Conservation (phyloP, 2,113 vertebrate species). For the Delphinus delphis region DNA sequence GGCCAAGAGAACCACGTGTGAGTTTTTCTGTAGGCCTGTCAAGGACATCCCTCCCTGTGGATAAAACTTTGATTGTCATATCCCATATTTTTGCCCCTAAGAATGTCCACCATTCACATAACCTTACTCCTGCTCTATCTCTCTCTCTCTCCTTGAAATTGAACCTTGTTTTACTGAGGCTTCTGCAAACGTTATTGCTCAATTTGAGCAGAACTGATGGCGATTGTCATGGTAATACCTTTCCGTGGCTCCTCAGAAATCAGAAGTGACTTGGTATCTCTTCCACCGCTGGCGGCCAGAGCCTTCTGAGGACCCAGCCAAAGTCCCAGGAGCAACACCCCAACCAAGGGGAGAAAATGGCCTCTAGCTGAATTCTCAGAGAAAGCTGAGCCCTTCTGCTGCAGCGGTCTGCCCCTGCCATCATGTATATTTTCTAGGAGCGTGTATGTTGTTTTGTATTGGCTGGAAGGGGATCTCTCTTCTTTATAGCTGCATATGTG, state of each 20-base stretch:
- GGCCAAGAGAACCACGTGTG: neutral
- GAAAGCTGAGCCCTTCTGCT: neutral
- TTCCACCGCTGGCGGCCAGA: neutral
- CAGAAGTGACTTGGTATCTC: neutral
- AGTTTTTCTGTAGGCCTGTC: neutral
- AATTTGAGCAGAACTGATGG: neutral
- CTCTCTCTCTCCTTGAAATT: neutral
- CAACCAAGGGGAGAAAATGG: neutral
- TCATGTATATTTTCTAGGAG: neutral
- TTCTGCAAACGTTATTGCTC: neutral
- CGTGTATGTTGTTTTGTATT: neutral
- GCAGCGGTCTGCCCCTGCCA: neutral
- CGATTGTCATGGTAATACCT: neutral
- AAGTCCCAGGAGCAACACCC: neutral
- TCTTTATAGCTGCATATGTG: neutral
- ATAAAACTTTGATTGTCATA: neutral
- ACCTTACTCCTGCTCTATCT: neutral
- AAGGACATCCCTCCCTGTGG: neutral
- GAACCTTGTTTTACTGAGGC: neutral
- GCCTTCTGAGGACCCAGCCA: neutral
- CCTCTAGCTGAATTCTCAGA: constrained; percentile 61
- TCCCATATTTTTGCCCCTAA: neutral
- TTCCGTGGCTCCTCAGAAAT: neutral
- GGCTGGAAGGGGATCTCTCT: neutral
- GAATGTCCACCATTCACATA: neutral